Evolutionary conservation across 2,888 invertebrate species (phyloP).

Genomic region (Dione juno): DNA sequence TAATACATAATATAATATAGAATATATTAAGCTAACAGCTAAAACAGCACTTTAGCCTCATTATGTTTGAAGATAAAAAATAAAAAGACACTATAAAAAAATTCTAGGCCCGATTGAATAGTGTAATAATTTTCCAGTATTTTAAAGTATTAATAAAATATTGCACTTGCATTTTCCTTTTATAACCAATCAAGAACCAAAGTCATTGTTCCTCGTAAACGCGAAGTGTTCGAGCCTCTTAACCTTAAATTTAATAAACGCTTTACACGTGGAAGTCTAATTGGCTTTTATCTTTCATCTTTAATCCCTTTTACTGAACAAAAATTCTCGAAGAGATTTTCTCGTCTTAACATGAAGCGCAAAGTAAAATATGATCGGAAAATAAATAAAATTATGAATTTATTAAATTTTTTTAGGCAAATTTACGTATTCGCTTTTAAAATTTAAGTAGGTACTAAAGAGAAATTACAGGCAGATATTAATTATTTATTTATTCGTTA

Average conservation of each 20-base stretch:
- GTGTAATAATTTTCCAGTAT: too few relatives aligned
- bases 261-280: constrained; percentile 25
- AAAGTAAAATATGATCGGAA: background rate
- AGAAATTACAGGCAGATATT: too few relatives aligned
- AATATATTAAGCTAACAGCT: too few relatives aligned
- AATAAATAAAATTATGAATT: constrained; percentile 2
- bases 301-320: constrained; percentile 8
- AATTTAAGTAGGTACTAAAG: too few relatives aligned
- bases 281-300: constrained; percentile 24
- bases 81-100: too few relatives aligned
- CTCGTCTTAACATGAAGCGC: background rate
- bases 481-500: too few relatives aligned
- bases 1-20: too few relatives aligned
- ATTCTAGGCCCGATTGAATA: background rate
- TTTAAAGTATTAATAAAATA: too few relatives aligned
- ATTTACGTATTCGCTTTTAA: background rate
- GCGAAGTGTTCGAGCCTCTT: constrained; percentile 9
- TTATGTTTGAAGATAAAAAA: too few relatives aligned
- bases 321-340: constrained; percentile 3
- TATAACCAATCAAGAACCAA: constrained; percentile 1
- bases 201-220: background rate
- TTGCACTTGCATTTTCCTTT: background rate
- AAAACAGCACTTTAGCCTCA: too few relatives aligned
- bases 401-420: background rate
- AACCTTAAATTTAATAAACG: constrained; percentile 20